Percentiles rank a stretch among this genome's conserved stretches.
phyloP scores from a whole-genome alignment of 2,797 vertebrate genomes.

The Periparus ater region DNA sequence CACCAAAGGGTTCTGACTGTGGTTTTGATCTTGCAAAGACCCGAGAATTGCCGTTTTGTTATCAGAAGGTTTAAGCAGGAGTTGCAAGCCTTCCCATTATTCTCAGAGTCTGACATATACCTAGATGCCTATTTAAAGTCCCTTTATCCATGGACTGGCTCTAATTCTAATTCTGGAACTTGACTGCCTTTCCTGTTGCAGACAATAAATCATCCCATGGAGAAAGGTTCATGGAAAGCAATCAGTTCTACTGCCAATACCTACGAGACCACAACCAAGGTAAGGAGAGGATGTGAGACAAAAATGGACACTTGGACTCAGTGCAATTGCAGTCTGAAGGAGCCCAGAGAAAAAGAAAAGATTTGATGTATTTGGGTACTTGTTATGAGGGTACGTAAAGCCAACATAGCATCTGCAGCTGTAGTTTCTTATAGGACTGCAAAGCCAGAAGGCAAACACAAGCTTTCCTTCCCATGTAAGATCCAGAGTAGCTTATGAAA shows the following conservation, averaged over 20 bases:
- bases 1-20: not conserved
- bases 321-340: not conserved
- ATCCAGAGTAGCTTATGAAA: not conserved
- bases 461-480: not conserved
- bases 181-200: conserved; percentile 2
- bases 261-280: not conserved
- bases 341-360: not conserved
- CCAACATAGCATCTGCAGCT: not conserved
- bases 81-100: not conserved
- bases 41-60: not conserved
- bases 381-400: not conserved
- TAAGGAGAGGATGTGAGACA: not conserved
- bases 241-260: not conserved
- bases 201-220: not conserved
- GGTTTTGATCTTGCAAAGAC: not conserved
- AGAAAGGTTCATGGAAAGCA: not conserved
- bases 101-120: not conserved
- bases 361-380: not conserved
- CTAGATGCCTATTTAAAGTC: not conserved
- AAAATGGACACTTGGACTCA: not conserved
- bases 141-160: not conserved
- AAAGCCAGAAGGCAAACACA: not conserved
- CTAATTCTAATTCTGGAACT: not conserved
- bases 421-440: not conserved
- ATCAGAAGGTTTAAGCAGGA: not conserved